Percentiles rank a stretch among this genome's conserved stretches.
These are phyloP conservation scores for Lumbricus terrestris DNA, from an alignment of 2,888 invertebrate genomes.

Conservation along the genomic window DNA sequence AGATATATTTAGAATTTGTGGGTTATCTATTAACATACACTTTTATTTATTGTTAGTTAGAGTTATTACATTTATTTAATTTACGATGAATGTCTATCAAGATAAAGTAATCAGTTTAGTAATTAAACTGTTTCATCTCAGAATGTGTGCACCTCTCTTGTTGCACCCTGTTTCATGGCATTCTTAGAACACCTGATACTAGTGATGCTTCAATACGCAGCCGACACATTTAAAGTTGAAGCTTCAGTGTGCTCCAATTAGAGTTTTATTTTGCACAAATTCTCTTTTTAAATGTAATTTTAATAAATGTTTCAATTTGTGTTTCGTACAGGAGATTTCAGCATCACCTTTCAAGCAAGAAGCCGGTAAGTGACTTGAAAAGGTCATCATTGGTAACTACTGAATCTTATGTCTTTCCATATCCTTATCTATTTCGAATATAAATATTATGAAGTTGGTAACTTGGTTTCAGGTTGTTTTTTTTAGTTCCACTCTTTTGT, in stretches of 20 bases:
- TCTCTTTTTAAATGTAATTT: not conserved
- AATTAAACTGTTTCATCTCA: too few species aligned
- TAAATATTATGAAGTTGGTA: not conserved
- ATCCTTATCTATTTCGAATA: not conserved
- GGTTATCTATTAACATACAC: too few species aligned
- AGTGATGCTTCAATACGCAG: not conserved
- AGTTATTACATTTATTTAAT: too few species aligned
- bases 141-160: too few species aligned
- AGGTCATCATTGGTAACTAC: too few species aligned
- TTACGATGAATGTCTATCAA: too few species aligned
- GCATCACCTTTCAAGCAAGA: slow-evolving; percentile 64
- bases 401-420: not conserved
- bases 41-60: too few species aligned
- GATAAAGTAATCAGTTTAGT: too few species aligned
- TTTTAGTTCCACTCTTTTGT: not conserved
- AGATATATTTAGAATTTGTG: too few species aligned
- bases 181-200: too few species aligned
- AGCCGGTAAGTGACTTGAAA: slow-evolving; percentile 50
- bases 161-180: too few species aligned
- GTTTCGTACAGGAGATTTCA: slow-evolving; percentile 38
- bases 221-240: not conserved
- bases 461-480: not conserved
- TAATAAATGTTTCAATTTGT: not conserved
- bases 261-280: not conserved
- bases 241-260: not conserved